Evolutionary conservation across 1,140 invertebrate species (phyloP), one percentile per base, ranked within the genome.

Genomic region (Schlechtendalia chinensis): DNA sequence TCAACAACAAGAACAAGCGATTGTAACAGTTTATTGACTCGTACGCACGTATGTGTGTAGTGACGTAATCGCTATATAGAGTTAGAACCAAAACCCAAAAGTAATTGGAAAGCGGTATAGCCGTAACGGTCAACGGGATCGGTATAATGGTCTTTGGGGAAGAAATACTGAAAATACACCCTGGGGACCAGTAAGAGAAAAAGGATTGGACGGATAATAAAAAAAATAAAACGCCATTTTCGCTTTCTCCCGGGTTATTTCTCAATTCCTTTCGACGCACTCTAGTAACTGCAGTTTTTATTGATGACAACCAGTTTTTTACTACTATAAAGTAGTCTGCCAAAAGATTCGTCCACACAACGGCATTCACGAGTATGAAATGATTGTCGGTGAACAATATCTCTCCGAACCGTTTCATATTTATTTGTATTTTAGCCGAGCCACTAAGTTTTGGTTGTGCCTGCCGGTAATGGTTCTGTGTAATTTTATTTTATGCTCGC

Each of bases 161-260:
- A 32, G 27, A 32, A 39, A 65, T 65, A 65, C 29, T 65, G 61
- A 29, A 65, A 65, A 65, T 65, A 65, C 61, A 65, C 61, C 61
- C 61, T 27, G 61, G 61, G n/a, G 29, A 10, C 29, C 61, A 65
- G 61, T 32, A 32, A 65, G 27, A 19, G 32, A 65, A 63, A 63
- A 24, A 19, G 29, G 17, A 39, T n/a, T 5, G 61, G 17, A 27
- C 10, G 27, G 61, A 39, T 65, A 39, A 32, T 39, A 65, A 65
- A 29, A 65, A 65, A 65, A 65, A 65, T 65, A 65, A 65, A 65
- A 65, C 2, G 10, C 17, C 29, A 2, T 65, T 19, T 65, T 27
- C 61, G 27, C 61, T 39, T n/a, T 17, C 17, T n/a, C 11, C 32
- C 32, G 8, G 29, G 61, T 29, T 65, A 12, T 65, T 65, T 32